Base-by-base conservation (phyloP, 1,140 invertebrate species). In the Drosophila sp. region DNA sequence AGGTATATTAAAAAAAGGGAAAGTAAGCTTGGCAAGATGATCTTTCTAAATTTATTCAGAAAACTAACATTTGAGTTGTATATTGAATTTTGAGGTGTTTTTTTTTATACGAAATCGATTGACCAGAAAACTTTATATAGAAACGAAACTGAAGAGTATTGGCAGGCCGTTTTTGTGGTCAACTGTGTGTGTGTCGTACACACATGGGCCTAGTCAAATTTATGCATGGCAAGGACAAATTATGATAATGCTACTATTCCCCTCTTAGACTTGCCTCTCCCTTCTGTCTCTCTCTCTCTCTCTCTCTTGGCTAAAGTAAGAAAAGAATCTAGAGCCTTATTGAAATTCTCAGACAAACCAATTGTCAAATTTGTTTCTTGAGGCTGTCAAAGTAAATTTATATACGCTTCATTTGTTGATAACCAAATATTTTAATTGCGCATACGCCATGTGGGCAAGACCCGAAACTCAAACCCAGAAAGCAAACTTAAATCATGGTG, bases 291-390 rank as follows among this genome's bases (percentile, higher is more conserved):
- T 17, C 35, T 23, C 32, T 41, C 35, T 23, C 32, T 41, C 40
- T 30, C 38, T 50, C 3, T 27, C 5, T 47, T 44, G 23, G 23
- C 5, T 47, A 6, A 38, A 25, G 44, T 47, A 47, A 47, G 32
- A 70, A 58, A 67, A 54, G 55, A 35, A 79, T 35, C 30, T 10
- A 35, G 66, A 38, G 35, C 35, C 83, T 82, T 86, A 86, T 86
- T 83, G 83, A 82, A 82, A 83, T 87, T 82, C 76, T 72, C 76
- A 87, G 83, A 83, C 79, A 79, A 79, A 87, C 83, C 72, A 76
- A 86, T 82, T 76, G 79, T 70, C 74, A 75, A 79, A 78, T 78
- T 56, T 63, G 62, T 50, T 38, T 35, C 44, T 60, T 32, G 38
- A 25, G 66, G 61, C 72, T 76, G 74, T 56, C 74, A 76, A 76